Evolutionary conservation across 2,888 invertebrate genomes (phyloP).

Genomic region (Spisula subtruncata): DNA sequence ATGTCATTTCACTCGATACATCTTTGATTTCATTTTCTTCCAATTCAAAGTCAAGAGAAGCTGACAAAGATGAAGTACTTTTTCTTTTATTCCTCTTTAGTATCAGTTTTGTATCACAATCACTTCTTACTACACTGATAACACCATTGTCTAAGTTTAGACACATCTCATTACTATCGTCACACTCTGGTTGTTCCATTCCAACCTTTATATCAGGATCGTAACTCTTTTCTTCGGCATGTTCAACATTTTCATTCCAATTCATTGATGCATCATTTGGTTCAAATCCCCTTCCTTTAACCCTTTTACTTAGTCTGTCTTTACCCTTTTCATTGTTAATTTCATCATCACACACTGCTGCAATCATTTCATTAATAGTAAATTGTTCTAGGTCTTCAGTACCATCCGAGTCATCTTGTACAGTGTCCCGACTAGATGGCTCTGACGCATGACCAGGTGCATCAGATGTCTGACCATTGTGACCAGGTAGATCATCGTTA

Average conservation of each 20-base stretch:
- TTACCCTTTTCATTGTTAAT: background rate
- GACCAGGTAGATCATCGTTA: too few relatives aligned
- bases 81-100: too few relatives aligned
- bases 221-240: background rate
- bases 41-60: background rate
- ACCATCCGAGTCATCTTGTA: background rate
- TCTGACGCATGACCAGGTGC: background rate
- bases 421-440: background rate
- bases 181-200: background rate
- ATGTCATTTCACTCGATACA: background rate
- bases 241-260: background rate
- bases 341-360: background rate
- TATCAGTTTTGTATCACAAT: too few relatives aligned
- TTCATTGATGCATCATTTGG: constrained; percentile 21
- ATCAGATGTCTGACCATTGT: too few relatives aligned
- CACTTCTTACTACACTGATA: too few relatives aligned
- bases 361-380: background rate
- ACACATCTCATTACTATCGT: background rate
- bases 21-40: background rate
- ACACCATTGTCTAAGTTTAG: background rate
- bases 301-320: constrained; percentile 23
- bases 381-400: background rate
- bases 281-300: constrained; percentile 19
- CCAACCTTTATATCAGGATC: background rate
- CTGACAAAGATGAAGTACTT: background rate